These are phyloP conservation scores for Brachionus rotundiformis DNA, from an alignment of 1,140 invertebrate species.

Conservation along the genomic window DNA sequence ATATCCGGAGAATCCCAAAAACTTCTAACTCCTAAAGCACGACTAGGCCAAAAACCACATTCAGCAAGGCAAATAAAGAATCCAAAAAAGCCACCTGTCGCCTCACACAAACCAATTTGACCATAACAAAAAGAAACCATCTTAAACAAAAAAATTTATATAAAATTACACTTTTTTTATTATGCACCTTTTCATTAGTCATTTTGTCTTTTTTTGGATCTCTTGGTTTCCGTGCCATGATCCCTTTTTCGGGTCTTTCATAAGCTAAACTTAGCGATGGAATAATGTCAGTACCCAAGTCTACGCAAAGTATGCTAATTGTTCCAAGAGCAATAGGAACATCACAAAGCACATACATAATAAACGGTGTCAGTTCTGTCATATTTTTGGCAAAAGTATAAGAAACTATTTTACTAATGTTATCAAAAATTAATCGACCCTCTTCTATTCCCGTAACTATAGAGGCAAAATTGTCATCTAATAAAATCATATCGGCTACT, in stretches of 20 bases:
- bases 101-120: constrained; percentile 58
- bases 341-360: constrained; percentile 97
- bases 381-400: constrained; percentile 99
- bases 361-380: constrained; percentile 91
- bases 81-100: constrained; percentile 57
- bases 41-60: constrained; percentile 57
- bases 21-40: constrained; percentile 54
- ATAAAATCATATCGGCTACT: constrained; percentile 99
- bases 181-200: constrained; percentile 55
- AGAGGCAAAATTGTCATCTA: constrained; percentile 99
- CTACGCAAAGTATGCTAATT: constrained; percentile 98
- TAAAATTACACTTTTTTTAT: neutral
- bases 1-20: constrained; percentile 57
- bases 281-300: constrained; percentile 98
- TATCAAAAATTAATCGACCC: constrained; percentile 97
- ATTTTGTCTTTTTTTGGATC: constrained; percentile 57
- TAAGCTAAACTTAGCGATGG: constrained; percentile 71
- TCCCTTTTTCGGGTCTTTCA: constrained; percentile 57
- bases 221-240: constrained; percentile 56
- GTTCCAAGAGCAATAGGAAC: constrained; percentile 98
- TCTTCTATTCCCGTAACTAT: constrained; percentile 99
- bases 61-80: constrained; percentile 59
- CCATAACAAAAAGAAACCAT: constrained; percentile 59
- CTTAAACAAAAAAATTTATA: too few species aligned
- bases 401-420: constrained; percentile 99